Evolutionary conservation across 2,888 invertebrate species (phyloP).

Genomic region (Cheiracanthium punctorium): DNA sequence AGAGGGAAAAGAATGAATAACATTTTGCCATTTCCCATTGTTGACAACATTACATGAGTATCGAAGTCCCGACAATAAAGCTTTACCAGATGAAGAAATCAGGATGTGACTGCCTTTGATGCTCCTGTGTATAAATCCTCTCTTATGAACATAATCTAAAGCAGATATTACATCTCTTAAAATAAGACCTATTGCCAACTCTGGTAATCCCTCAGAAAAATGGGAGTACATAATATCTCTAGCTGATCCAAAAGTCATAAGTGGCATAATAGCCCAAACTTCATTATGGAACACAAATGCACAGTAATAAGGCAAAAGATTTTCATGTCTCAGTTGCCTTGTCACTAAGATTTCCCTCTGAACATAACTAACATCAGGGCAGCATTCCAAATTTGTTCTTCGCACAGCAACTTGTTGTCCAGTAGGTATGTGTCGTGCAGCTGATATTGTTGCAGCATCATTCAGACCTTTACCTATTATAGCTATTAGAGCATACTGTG

Average conservation of each 20-base stretch:
- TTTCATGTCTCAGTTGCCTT: slow-evolving; percentile 86
- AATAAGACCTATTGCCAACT: slow-evolving; percentile 87
- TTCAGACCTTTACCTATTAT: slow-evolving; percentile 65
- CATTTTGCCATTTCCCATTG: slow-evolving; percentile 83
- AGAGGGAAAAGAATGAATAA: slow-evolving; percentile 85
- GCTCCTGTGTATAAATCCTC: slow-evolving; percentile 87
- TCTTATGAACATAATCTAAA: slow-evolving; percentile 88
- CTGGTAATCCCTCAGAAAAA: slow-evolving; percentile 87
- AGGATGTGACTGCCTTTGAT: slow-evolving; percentile 90
- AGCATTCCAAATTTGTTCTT: slow-evolving; percentile 64
- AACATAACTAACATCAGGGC: slow-evolving; percentile 65
- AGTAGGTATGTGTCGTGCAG: slow-evolving; percentile 64
- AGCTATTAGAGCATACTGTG: slow-evolving; percentile 62
- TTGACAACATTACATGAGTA: slow-evolving; percentile 85
- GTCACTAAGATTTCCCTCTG: slow-evolving; percentile 83
- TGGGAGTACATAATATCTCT: slow-evolving; percentile 85
- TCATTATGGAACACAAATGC: slow-evolving; percentile 87
- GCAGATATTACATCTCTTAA: slow-evolving; percentile 86
- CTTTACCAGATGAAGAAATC: slow-evolving; percentile 83
- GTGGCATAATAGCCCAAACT: slow-evolving; percentile 86
- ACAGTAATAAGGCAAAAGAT: slow-evolving; percentile 85
- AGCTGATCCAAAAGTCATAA: slow-evolving; percentile 89
- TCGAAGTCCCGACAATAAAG: slow-evolving; percentile 86
- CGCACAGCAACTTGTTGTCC: slow-evolving; percentile 66
- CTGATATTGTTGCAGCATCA: slow-evolving; percentile 63